Conservation (phyloP, 92 coral and sea anemone species). For the Isaurus tuberculatus region DNA sequence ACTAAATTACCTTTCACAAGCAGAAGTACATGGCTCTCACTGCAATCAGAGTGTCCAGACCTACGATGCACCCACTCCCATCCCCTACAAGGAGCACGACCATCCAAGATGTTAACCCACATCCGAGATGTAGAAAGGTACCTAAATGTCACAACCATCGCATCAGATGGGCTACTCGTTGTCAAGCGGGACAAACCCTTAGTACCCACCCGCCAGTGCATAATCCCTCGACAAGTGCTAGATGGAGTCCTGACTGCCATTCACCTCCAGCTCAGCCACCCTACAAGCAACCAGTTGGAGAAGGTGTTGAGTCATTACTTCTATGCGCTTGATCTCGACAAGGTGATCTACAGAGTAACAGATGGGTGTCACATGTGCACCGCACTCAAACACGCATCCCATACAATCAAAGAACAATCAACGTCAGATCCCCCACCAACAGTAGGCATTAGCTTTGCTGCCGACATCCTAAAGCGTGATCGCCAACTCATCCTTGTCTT, state of each 20-base stretch:
- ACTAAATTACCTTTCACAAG: constrained; percentile 20
- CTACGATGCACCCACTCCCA: constrained; percentile 7
- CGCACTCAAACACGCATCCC: too few relatives aligned
- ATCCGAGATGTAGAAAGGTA: constrained; percentile 51
- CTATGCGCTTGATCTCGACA: constrained; percentile 42
- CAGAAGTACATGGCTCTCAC: constrained; percentile 12
- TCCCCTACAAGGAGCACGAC: too few relatives aligned
- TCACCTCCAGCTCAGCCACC: constrained; percentile 51
- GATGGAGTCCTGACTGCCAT: too few relatives aligned
- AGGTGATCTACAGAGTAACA: constrained; percentile 20
- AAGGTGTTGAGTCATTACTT: constrained; percentile 28
- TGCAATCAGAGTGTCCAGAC: constrained; percentile 30
- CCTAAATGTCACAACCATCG: constrained; percentile 24
- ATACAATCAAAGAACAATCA: neutral
- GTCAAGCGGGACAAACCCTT: too few relatives aligned
- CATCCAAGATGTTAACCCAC: too few relatives aligned
- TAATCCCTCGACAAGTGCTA: constrained; percentile 57
- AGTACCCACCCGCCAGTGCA: constrained; percentile 45
- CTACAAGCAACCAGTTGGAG: constrained; percentile 44
- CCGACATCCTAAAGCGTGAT: too few relatives aligned
- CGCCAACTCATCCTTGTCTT: constrained; percentile 36
- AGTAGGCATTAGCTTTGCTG: too few relatives aligned
- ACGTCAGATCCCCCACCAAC: too few relatives aligned
- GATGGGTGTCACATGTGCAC: too few relatives aligned
- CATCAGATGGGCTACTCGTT: constrained; percentile 52